Conservation (phyloP, 2,797 vertebrate species). For the Cyprinella venusta region DNA sequence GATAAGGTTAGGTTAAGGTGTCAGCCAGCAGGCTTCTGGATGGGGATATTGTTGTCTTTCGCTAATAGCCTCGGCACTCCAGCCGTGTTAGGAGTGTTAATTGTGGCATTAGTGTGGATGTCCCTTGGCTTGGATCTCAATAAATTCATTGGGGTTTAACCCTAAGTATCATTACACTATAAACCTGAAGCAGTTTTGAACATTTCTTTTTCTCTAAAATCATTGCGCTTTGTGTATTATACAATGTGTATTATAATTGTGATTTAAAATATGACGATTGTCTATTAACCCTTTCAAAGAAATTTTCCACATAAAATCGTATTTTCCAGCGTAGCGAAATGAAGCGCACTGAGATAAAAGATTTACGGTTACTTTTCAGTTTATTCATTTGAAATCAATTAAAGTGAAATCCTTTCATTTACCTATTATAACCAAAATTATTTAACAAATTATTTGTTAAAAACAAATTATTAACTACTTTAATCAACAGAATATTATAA, state of each 20-base stretch:
- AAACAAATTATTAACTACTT: neutral
- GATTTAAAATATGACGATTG: neutral
- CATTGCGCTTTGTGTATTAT: too few species aligned
- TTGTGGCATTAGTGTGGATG: constrained; percentile 55
- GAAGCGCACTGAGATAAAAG: neutral
- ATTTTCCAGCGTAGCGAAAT: neutral
- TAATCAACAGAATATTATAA: neutral
- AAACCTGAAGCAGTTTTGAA: neutral
- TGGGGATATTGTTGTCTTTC: constrained; percentile 51
- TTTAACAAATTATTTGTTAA: too few species aligned
- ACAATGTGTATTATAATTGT: neutral
- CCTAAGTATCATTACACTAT: constrained; percentile 10
- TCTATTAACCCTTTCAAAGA: neutral
- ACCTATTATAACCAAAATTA: neutral
- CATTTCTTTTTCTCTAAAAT: neutral
- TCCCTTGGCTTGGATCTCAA: constrained; percentile 42
- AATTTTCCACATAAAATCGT: neutral
- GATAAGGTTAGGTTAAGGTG: constrained; percentile 44
- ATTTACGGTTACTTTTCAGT: neutral
- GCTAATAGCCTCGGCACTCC: constrained; percentile 33
- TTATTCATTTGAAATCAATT: neutral
- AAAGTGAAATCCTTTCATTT: neutral
- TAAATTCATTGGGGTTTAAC: constrained; percentile 34
- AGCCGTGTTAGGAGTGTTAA: constrained; percentile 51
- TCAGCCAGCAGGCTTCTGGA: constrained; percentile 37